Base-by-base conservation (phyloP, 2,797 vertebrate species). In the Poeciliopsis presidionis region DNA sequence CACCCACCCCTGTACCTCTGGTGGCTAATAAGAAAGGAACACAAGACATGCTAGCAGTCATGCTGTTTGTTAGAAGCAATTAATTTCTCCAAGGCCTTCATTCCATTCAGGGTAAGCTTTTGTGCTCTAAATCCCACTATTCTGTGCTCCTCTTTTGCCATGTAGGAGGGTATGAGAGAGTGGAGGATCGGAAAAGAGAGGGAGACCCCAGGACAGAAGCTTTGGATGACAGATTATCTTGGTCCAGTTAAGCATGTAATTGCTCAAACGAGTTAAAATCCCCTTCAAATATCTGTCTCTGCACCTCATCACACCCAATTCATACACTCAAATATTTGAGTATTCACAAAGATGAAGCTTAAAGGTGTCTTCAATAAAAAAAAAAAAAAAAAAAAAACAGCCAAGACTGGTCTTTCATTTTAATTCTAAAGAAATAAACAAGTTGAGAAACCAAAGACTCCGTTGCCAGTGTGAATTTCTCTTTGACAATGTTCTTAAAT, bases 211-310 rank as follows among this genome's bases (percentile, higher is more conserved):
- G 91, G 92, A 94, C 92, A 94, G 96, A 97, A 96, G 95, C 97
- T 97, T 96, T 96, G 96, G 96, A 97, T 97, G 97, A 97, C 97
- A 99, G 97, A 99, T 99, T 99, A 99, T 98, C 96, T 96, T 96
- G 97, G 96, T 96, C 97, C 97, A 98, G 98, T 99, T 99, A 99
- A 99, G 98, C 98, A 99, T 99, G 98, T 99, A 99, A 99, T 99
- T 99, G 98, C 98, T 98, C 97, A 98, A 99, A 99, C 98, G 97
- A 99, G 97, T 99, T 98, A 97, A 99, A 99, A 99, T 99, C 98
- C 97, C 67, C 97, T 98, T 99, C 97, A 99, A 98, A 99, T 99
- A 98, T 98, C 97, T 98, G 96, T 98, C 97, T 97, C 97, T 97
- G 97, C 98, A 98, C 97, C 97, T 97, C 98, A 98, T 97, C 97